phyloP scores from a whole-genome alignment of 2,888 invertebrate species.

The Euplexia lucipara region DNA sequence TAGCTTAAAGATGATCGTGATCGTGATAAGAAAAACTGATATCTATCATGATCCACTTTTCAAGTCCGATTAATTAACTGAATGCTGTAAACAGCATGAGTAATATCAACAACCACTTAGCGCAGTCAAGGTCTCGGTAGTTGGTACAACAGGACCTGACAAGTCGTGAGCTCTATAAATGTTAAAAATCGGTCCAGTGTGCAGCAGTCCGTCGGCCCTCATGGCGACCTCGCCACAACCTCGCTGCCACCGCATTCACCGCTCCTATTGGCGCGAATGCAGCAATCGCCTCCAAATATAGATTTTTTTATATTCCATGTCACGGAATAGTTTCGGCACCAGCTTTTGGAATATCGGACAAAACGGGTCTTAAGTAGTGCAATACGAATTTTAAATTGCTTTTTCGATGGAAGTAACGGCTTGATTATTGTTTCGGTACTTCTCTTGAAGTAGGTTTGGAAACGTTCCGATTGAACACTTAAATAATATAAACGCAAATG shows the following conservation, averaged over 20 bases:
- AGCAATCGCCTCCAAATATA: slow-evolving; percentile 86
- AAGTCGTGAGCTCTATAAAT: slow-evolving; percentile 68
- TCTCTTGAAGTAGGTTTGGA: slow-evolving; percentile 46
- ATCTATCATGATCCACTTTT: slow-evolving; percentile 46
- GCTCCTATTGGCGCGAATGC: slow-evolving; percentile 84
- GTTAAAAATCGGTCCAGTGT: slow-evolving; percentile 68
- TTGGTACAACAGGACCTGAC: slow-evolving; percentile 63
- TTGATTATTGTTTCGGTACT: slow-evolving; percentile 63
- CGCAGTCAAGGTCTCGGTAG: slow-evolving; percentile 61
- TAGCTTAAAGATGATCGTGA: too few species aligned
- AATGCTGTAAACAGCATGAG: slow-evolving; percentile 55
- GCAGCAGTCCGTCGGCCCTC: slow-evolving; percentile 76
- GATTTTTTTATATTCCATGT: slow-evolving; percentile 80
- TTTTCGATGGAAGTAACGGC: slow-evolving; percentile 63
- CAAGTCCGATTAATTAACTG: slow-evolving; percentile 49
- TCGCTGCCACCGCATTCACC: slow-evolving; percentile 85
- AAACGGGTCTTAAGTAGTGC: slow-evolving; percentile 72
- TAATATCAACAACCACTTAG: slow-evolving; percentile 64
- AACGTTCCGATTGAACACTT: slow-evolving; percentile 41
- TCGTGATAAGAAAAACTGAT: slow-evolving; percentile 40
- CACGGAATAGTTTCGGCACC: slow-evolving; percentile 72
- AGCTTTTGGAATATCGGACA: slow-evolving; percentile 67
- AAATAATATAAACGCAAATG: slow-evolving; percentile 16
- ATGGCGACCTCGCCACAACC: slow-evolving; percentile 84
- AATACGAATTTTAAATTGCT: slow-evolving; percentile 72